Evolutionary conservation across 2,797 vertebrate genomes (phyloP), one percentile per base, ranked within the genome.

Genomic region (Sebastes oblongus): DNA sequence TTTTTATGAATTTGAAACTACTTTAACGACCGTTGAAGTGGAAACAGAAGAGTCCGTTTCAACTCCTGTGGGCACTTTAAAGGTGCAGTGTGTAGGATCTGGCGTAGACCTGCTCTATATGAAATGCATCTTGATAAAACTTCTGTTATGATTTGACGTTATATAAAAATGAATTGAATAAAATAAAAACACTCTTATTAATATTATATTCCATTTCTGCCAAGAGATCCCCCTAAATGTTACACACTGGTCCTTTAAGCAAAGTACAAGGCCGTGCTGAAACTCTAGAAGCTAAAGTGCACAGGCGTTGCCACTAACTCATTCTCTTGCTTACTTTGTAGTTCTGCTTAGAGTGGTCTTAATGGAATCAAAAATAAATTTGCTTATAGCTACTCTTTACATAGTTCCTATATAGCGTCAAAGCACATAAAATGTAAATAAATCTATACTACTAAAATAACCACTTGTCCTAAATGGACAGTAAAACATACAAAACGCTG

Each of bases 201-300:
- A 50, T 50, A 50, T 20, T 50, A 50, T 50, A 20, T 50, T 20
- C 2, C 2, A 20, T 50, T 20, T 50, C 46, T 50, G 46, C 8
- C 18, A 50, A 50, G 8, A 50, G 46, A 50, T 50, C 18, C 46
- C 46, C 46, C 46, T 50, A n/a, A 50, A 20, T 50, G 46, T 20
- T 50, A n/a, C 46, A 50, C 18, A 50, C 46, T 20, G 8, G 18
- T 50, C 46, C 46, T 20, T 50, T 50, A 50, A 32, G 27, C 25
- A 27, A 62, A 58, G 61, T 58, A 64, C 1, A 36, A 74, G n/a
- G 32, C 25, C 4, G 0, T 29, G 52, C 29, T 75, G 88, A 81
- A 87, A 91, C 67, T 72, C 29, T 30, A 77, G 59, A 78, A 74
- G 72, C 22, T 68, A 77, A 83, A 86, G 86, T 81, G 75, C 70